A percentile compares a stretch with the other conserved stretches of the same genome.
phyloP scores from a whole-genome alignment of 1,140 invertebrate species.

The Lordiphosa stackelbergi region DNA sequence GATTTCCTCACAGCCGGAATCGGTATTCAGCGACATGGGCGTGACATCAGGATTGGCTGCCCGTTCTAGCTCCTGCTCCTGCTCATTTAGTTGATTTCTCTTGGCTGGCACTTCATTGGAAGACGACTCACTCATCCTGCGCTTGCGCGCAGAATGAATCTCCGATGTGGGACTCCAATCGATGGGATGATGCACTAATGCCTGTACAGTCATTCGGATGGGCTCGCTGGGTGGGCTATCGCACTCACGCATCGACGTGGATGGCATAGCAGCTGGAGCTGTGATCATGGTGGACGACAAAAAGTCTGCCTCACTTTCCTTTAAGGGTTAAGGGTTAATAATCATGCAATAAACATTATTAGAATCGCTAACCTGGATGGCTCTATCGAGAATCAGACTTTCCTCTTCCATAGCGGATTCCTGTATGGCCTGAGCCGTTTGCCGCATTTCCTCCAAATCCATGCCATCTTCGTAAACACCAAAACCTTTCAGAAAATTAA shows the following conservation, averaged over 20 bases:
- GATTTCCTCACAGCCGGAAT: constrained; percentile 43
- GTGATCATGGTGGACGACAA: not conserved
- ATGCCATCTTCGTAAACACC: constrained; percentile 57
- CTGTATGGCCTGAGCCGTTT: constrained; percentile 40
- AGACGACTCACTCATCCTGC: not conserved
- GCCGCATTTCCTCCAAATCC: constrained; percentile 48
- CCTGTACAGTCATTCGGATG: constrained; percentile 26
- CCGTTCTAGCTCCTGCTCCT: not conserved
- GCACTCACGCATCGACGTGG: not conserved
- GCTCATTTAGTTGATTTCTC: no score
- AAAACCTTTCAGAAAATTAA: constrained; percentile 14
- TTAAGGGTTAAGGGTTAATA: no score
- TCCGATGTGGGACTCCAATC: constrained; percentile 46
- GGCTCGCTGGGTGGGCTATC: constrained; percentile 28
- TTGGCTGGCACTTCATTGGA: no score
- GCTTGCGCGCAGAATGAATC: constrained; percentile 1
- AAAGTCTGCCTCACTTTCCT: no score
- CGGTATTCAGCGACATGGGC: constrained; percentile 21
- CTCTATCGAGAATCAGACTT: no score
- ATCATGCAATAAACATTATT: no score
- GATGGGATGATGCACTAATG: constrained; percentile 47
- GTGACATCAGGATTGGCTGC: constrained; percentile 20
- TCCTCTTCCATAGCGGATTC: not conserved
- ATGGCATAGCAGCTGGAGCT: not conserved
- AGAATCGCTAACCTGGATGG: no score